Percentiles rank a stretch among this genome's conserved stretches.
Conservation (phyloP, 1,140 invertebrate species). For the Mercenaria mercenaria region DNA sequence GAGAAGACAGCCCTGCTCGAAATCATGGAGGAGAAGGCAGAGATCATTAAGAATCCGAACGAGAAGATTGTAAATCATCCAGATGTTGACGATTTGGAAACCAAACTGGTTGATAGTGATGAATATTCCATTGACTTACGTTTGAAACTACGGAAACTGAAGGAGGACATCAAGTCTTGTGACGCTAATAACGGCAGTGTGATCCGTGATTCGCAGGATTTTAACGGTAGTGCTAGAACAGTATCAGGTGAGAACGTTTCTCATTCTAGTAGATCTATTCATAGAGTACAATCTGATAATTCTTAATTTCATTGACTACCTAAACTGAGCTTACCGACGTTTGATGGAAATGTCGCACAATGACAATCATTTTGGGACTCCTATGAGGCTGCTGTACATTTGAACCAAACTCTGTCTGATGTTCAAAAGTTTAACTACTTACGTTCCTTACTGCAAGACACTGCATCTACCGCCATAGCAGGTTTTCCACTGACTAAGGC, state of each 20-base stretch:
- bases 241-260: neutral
- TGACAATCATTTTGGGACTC: conserved; percentile 58
- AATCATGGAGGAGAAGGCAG: neutral
- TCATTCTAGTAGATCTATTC: neutral
- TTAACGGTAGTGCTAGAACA: neutral
- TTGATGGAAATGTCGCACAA: conserved; percentile 7
- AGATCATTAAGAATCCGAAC: neutral
- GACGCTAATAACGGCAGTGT: no score
- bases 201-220: neutral
- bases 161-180: neutral
- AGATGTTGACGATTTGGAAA: neutral
- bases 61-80: neutral
- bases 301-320: conserved; percentile 14
- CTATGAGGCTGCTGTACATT: conserved; percentile 34
- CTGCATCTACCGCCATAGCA: neutral
- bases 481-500: conserved; percentile 26
- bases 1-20: no score
- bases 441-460: neutral
- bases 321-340: conserved; percentile 24
- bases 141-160: neutral
- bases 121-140: neutral
- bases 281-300: neutral
- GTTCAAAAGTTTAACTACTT: conserved; percentile 38
- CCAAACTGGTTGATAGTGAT: neutral
- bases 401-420: neutral